A percentile compares a stretch with the other conserved stretches of the same genome.
Conservation (phyloP, 2,888 invertebrate species). For the Falcaria lacertinaria region DNA sequence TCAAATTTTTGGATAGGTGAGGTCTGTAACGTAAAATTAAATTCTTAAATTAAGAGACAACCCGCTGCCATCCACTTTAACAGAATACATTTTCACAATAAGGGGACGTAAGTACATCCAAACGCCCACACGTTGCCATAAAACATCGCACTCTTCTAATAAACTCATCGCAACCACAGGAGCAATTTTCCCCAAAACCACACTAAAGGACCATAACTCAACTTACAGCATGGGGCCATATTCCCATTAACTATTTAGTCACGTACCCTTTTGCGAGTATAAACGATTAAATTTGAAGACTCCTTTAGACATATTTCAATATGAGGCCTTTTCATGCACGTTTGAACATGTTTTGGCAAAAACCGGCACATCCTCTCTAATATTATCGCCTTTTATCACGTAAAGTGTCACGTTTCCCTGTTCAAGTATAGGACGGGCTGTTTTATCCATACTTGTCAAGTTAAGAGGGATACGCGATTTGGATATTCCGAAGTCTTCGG, state of each 20-base stretch:
- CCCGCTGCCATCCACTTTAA: neutral
- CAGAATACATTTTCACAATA: neutral
- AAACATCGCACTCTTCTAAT: neutral
- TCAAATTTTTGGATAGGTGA: no score
- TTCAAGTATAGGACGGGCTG: slow-evolving; percentile 32
- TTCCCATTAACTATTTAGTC: neutral
- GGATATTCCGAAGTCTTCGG: slow-evolving; percentile 4
- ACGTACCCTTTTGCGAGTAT: neutral
- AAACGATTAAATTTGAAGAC: slow-evolving; percentile 1
- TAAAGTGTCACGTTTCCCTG: slow-evolving; percentile 42
- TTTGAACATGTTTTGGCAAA: slow-evolving; percentile 30
- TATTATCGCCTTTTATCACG: slow-evolving; percentile 47
- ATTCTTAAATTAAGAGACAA: neutral
- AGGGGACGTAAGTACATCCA: neutral
- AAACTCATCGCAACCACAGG: neutral
- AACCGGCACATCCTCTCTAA: slow-evolving; percentile 35
- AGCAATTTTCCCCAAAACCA: neutral
- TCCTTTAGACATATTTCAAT: slow-evolving; percentile 19
- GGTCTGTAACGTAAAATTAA: no score
- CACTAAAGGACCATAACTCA: neutral
- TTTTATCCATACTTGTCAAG: slow-evolving; percentile 11
- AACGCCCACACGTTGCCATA: neutral
- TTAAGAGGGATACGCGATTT: slow-evolving; percentile 8
- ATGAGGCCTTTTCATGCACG: slow-evolving; percentile 28
- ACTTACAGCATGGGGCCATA: neutral